A percentile compares a stretch with the other conserved stretches of the same genome.
phyloP scores from a whole-genome alignment of 2,797 vertebrate species.

The Melanotaenia pygmaea region DNA sequence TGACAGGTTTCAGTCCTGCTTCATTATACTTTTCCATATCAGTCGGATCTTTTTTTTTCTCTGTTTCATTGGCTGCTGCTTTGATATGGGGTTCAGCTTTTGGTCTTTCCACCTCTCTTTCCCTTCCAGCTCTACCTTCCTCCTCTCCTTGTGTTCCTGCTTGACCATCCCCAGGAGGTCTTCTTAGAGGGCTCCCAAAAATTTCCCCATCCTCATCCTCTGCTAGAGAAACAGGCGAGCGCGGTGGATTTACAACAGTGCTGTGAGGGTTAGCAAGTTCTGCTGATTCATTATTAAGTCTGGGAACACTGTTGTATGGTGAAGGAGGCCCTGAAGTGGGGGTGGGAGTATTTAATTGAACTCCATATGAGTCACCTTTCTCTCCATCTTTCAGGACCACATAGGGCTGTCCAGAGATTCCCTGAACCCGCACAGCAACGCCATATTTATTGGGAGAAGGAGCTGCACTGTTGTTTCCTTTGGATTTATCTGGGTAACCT shows the following conservation, averaged over 20 bases:
- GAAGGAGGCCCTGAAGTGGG: constrained; percentile 66
- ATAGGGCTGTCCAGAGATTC: constrained; percentile 95
- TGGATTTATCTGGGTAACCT: constrained; percentile 75
- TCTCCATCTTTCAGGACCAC: constrained; percentile 95
- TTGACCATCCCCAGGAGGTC: constrained; percentile 85
- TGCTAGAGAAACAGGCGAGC: constrained; percentile 78
- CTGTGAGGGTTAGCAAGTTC: constrained; percentile 52
- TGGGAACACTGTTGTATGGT: constrained; percentile 64
- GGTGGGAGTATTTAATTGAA: constrained; percentile 87
- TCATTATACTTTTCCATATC: constrained; percentile 73
- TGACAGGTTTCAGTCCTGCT: constrained; percentile 81
- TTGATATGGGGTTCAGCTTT: constrained; percentile 56
- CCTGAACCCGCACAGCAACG: constrained; percentile 93
- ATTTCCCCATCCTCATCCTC: constrained; percentile 68
- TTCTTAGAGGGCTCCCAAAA: constrained; percentile 77
- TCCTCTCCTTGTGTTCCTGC: constrained; percentile 80
- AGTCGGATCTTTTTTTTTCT: constrained; percentile 30
- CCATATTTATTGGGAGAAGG: constrained; percentile 85
- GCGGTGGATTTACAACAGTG: constrained; percentile 29
- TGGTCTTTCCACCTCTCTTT: constrained; percentile 30
- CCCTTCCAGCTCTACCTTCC: constrained; percentile 50
- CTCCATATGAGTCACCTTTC: constrained; percentile 91
- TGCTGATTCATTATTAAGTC: constrained; percentile 31
- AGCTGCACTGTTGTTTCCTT: constrained; percentile 34
- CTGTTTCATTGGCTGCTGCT: constrained; percentile 18